Base-by-base conservation (phyloP, 1,140 invertebrate species). In the Amphibalanus amphitrite region DNA sequence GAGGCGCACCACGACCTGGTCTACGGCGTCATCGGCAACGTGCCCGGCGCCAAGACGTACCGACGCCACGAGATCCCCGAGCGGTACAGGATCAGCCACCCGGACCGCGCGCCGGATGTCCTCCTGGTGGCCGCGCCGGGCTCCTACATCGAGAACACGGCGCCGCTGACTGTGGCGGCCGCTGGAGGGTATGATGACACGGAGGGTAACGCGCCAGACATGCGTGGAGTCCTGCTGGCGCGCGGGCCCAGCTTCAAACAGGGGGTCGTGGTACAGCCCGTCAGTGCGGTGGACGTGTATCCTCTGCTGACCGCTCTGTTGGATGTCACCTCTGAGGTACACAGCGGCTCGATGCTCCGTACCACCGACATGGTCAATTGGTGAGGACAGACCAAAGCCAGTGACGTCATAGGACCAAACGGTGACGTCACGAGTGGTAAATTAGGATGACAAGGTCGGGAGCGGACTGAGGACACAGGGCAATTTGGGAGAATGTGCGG, bases 141-240 rank as follows among this genome's bases (percentile, higher is more conserved):
- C 65, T 28, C n/a, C 23, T 67, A 8, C 65, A 67, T 67, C 15
- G 65, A 67, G 65, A 67, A 67, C 65, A 67, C 65, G 65, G 26
- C 26, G 28, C 65, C 65, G 8, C 28, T 67, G 65, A 8, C 65
- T n/a, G n/a, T 28, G 23, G 65, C 23, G 3, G 65, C 65, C 10
- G 65, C 65, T 26, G 65, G 65, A 1, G 65, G 65, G 1, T 67
- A 67, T 28, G 65, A 67, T 17, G 28, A 67, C 65, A 67, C 65
- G 3, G 65, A 67, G 26, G 23, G 23, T 4, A 10, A 26, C 23
- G 65, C 23, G 65, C 26, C 65, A 3, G 65, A 67, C 8, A 67
- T 67, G 65, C n/a, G 65, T 1, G 65, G 65, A 10, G 65, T 67
- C 3, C 65, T 67, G 65, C n/a, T 67, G 65, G 65, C 65, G 28